Base-by-base conservation (phyloP, 1,140 invertebrate genomes). In the Drosophila bipectinata region DNA sequence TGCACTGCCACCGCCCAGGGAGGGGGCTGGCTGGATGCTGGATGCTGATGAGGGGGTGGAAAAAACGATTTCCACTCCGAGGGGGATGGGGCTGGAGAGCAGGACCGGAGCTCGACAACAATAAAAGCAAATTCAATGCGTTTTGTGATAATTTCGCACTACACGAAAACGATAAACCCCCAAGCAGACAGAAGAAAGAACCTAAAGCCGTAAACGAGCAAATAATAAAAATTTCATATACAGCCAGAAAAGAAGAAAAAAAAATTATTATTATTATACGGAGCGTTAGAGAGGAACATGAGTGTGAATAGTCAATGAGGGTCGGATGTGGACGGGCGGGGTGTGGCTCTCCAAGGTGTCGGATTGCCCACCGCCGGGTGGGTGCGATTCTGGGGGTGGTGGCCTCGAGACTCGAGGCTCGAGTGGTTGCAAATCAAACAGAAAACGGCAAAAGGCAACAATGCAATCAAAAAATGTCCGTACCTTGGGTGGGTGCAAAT, bases 251-350 rank as follows among this genome's bases (percentile, higher is more conserved):
- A 48, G 39, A n/a, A 10, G 10, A 66, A 55, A 59, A 51, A 63
- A 88, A 66, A 89, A 79, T 62, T 71, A 73, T 57, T 71, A 73
- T 57, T 62, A 66, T 41, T 66, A 44, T 44, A 71, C 55, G 56
- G 34, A n/a, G 57, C 58, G 39, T 61, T 53, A 45, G 58, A 76
- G 67, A 72, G 63, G 80, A 74, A 90, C 82, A 88, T 52, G 80
- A 80, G 87, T 90, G 87, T 84, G 87, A 90, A 90, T 84, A 84
- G 88, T 81, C 79, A 88, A 90, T 84, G 77, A 84, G 79, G 67
- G 73, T 55, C 58, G 72, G 44, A 45, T 51, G 64, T 51, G 45
- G 60, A 39, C n/a, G 44, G 47, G 14, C 28, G 41, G 39, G 48
- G 51, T 60, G 52, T 15, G 59, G 51, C 54, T 32, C 59, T 32